Evolutionary conservation across 2,113 vertebrate species (phyloP), one percentile per base, ranked within the genome.

Genomic region (Colinus virginianus): DNA sequence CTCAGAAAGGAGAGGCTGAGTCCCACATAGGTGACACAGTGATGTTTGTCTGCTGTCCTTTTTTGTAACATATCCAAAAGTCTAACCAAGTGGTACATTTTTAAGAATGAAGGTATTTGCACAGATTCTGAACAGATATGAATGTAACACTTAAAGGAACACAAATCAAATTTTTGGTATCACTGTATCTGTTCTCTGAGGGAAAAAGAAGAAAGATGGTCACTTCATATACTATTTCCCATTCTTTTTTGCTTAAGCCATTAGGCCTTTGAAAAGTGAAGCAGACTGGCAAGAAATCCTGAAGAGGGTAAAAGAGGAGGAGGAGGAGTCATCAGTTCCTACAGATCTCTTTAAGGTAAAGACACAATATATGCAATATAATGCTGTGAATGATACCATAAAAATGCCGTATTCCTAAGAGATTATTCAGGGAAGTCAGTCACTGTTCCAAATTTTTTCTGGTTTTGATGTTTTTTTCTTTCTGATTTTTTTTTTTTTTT

Each of bases 221-320:
- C 1, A 51, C 13, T 68, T 84, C 38, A 32, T 70, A 93, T 59
- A 78, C 90, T 90, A 18, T 56, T 94, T 62, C 30, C 32, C 16
- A 90, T 64, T 51, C 53, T 36, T 45, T 97, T 97, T 96, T 81
- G 59, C 75, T 98, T 62, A 97, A 99, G 99, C 97, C 53, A 97
- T 99, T 96, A 96, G 98, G 85, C 95, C 97, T 53, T 93, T 99
- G 96, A 98, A 98, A 92, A 98, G 94, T 9, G 98, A 98, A 94
- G 96, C 96, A 69, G 98, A 99, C 94, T 99, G 99, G 99, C 98
- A 98, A 78, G 98, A 99, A 94, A 98, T 99, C 93, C 96, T 98
- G 87, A 97, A 98, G 95, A 98, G 97, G 92, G 97, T 99, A 81
- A 97, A 96, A 94, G 96, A 98, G 58, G 98, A 98, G 71, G 98